These are phyloP conservation scores for Virgularia gustaviana DNA, from an alignment of 92 coral and sea anemone genomes.

Conservation along the genomic window DNA sequence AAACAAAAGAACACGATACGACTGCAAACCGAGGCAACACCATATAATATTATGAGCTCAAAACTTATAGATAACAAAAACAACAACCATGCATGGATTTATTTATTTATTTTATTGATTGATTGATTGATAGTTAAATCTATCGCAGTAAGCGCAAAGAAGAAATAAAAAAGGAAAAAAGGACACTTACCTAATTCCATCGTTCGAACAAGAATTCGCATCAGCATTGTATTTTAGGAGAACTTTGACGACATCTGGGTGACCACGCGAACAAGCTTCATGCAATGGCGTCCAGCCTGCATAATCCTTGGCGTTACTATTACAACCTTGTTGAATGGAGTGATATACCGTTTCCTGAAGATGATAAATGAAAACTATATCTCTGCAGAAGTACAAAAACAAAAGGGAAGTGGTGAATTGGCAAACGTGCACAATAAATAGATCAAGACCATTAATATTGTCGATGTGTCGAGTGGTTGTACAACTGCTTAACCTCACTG, in stretches of 20 bases:
- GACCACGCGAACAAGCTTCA: slow-evolving; percentile 98
- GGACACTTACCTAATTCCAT: slow-evolving; percentile 79
- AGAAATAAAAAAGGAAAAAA: background rate
- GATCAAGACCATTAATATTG: background rate
- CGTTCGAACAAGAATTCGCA: slow-evolving; percentile 87
- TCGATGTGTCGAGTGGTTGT: too few species aligned
- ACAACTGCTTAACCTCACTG: too few species aligned
- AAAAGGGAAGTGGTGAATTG: background rate
- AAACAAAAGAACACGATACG: too few species aligned
- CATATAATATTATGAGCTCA: background rate
- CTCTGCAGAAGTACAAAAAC: background rate
- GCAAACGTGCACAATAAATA: background rate
- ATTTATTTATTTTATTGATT: background rate
- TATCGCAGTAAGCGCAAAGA: background rate
- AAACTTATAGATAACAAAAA: background rate
- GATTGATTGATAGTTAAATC: too few species aligned
- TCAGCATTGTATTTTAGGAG: slow-evolving; percentile 88
- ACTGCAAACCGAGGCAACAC: too few species aligned
- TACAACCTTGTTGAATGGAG: slow-evolving; percentile 83
- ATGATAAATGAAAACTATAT: background rate
- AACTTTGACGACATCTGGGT: slow-evolving; percentile 85
- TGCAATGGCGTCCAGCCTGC: slow-evolving; percentile 99
- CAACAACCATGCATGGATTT: background rate
- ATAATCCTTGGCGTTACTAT: slow-evolving; percentile 90
- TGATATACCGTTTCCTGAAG: slow-evolving; percentile 82